Evolutionary conservation across 2,113 vertebrate species (phyloP).

Genomic region (Eolophus roseicapilla): DNA sequence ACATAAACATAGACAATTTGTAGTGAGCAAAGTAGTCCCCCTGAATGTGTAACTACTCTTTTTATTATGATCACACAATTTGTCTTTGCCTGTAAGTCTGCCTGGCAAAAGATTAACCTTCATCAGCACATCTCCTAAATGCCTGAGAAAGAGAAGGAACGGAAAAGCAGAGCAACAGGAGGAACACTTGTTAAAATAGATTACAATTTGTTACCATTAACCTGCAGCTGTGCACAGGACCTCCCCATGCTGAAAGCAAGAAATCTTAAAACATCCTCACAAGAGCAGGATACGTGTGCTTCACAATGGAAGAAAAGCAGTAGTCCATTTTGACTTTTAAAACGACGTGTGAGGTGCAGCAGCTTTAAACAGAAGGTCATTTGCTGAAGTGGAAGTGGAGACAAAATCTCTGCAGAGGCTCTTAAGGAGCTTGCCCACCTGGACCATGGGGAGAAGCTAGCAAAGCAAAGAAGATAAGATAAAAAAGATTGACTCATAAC

Average conservation of each 20-base stretch:
- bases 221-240: slow-evolving; percentile 25
- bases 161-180: not conserved
- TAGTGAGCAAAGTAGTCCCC: not conserved
- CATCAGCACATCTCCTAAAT: not conserved
- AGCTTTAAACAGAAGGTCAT: not conserved
- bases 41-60: not conserved
- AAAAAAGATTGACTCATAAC: not conserved
- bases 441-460: not conserved
- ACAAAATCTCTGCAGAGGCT: not conserved
- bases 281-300: not conserved
- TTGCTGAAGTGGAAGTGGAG: not conserved
- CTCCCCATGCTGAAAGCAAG: not conserved
- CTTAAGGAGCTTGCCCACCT: not conserved
- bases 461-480: not conserved
- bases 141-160: not conserved
- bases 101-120: not conserved
- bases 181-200: slow-evolving; percentile 58
- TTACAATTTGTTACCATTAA: slow-evolving; percentile 33
- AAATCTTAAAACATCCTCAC: not conserved
- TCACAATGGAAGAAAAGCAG: not conserved
- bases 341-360: not conserved
- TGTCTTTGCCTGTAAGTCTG: not conserved
- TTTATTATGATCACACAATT: not conserved
- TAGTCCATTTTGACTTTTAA: not conserved
- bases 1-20: not conserved